A percentile compares a stretch with the other conserved stretches of the same genome.
These are phyloP conservation scores for Netelia inedita DNA, from an alignment of 2,888 invertebrate genomes.

Conservation along the genomic window DNA sequence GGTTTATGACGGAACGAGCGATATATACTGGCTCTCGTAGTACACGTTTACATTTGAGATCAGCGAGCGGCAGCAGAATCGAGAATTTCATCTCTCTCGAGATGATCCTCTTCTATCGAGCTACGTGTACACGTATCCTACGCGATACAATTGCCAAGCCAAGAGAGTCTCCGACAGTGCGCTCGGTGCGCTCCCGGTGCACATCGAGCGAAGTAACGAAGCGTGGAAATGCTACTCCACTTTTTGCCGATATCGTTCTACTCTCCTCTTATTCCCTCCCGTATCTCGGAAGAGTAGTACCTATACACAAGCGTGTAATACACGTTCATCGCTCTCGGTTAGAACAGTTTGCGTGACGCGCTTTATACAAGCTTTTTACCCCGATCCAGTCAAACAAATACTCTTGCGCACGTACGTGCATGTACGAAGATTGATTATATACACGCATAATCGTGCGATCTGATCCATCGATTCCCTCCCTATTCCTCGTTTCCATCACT, in stretches of 20 bases:
- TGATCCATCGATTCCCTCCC: conserved; percentile 44
- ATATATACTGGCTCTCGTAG: no score
- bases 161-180: conserved; percentile 32
- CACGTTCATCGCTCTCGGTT: conserved; percentile 33
- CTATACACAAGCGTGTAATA: conserved; percentile 35
- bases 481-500: conserved; percentile 25
- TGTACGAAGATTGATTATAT: conserved; percentile 30
- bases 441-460: conserved; percentile 42
- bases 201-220: conserved; percentile 62
- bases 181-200: conserved; percentile 47
- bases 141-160: neutral
- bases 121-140: conserved; percentile 68
- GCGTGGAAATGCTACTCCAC: conserved; percentile 61
- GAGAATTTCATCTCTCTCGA: conserved; percentile 57
- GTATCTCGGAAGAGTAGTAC: neutral
- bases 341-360: conserved; percentile 39
- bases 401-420: neutral
- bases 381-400: conserved; percentile 20
- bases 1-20: no score
- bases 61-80: conserved; percentile 49
- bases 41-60: neutral
- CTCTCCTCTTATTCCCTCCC: conserved; percentile 20
- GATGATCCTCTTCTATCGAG: conserved; percentile 61
- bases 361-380: conserved; percentile 47
- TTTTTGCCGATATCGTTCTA: conserved; percentile 57